These are phyloP conservation scores for Rhinoraja longicauda DNA, from an alignment of 2,797 vertebrate species.

Conservation along the genomic window DNA sequence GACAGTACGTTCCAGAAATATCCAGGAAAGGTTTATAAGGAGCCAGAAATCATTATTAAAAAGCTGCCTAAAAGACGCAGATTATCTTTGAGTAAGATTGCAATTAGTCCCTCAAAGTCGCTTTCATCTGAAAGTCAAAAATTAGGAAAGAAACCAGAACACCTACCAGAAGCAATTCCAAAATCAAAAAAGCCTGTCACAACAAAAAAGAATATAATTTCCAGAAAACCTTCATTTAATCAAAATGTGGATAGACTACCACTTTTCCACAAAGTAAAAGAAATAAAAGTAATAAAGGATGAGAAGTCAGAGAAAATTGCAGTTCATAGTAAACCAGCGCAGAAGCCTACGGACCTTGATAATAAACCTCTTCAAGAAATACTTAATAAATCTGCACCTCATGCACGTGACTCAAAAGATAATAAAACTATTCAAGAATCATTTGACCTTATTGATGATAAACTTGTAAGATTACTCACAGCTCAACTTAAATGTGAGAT, in stretches of 20 bases:
- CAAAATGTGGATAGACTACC: neutral
- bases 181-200: constrained; percentile 8
- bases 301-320: constrained; percentile 25
- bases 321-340: neutral
- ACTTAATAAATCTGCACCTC: neutral
- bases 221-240: constrained; percentile 4
- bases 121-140: constrained; percentile 2
- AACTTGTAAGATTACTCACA: constrained; percentile 1
- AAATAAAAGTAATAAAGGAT: constrained; percentile 21
- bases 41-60: constrained; percentile 9
- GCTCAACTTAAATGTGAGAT: constrained; percentile 33
- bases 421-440: constrained; percentile 8
- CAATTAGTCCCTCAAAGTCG: constrained; percentile 15
- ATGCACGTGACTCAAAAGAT: neutral
- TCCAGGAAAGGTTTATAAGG: neutral
- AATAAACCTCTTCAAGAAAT: neutral
- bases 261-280: constrained; percentile 7
- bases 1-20: neutral
- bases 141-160: constrained; percentile 19
- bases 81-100: constrained; percentile 33
- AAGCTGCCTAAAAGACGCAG: neutral
- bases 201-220: neutral
- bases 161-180: constrained; percentile 17
- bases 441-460: constrained; percentile 22
- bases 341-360: neutral